Evolutionary conservation across 2,113 vertebrate species (phyloP).

Genomic region (Martes martes): DNA sequence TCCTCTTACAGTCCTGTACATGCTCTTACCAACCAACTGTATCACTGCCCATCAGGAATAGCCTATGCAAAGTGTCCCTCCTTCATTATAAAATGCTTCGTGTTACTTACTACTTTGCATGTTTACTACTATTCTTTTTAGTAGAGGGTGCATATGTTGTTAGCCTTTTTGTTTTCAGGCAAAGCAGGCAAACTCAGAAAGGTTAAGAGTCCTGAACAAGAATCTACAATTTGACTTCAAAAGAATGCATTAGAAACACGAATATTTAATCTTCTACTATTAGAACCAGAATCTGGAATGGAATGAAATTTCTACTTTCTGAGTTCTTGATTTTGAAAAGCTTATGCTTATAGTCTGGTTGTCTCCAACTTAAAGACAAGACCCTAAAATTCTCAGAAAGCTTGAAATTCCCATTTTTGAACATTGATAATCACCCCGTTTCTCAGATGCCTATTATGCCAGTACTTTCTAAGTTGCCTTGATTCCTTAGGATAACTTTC

Average conservation of each 20-base stretch:
- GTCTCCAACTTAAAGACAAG: neutral
- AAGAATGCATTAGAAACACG: neutral
- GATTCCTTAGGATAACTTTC: neutral
- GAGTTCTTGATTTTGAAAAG: constrained; percentile 40
- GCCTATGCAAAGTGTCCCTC: neutral
- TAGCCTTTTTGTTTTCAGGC: neutral
- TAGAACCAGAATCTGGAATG: neutral
- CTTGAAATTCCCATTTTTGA: constrained; percentile 20
- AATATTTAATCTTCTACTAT: neutral
- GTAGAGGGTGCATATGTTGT: neutral
- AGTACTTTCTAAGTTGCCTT: neutral
- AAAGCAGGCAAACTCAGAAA: neutral
- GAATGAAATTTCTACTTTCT: neutral
- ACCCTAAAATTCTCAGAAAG: neutral
- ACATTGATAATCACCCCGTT: neutral
- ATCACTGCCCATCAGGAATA: neutral
- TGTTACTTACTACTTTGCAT: neutral
- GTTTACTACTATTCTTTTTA: neutral
- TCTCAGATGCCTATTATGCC: neutral
- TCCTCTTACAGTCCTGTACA: neutral
- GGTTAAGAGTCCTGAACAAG: neutral
- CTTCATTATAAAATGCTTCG: neutral
- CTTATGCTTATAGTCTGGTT: neutral
- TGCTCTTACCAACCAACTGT: neutral
- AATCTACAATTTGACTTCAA: neutral